These are phyloP conservation scores for Zapornia atra DNA, from an alignment of 2,113 vertebrate species.

Conservation along the genomic window DNA sequence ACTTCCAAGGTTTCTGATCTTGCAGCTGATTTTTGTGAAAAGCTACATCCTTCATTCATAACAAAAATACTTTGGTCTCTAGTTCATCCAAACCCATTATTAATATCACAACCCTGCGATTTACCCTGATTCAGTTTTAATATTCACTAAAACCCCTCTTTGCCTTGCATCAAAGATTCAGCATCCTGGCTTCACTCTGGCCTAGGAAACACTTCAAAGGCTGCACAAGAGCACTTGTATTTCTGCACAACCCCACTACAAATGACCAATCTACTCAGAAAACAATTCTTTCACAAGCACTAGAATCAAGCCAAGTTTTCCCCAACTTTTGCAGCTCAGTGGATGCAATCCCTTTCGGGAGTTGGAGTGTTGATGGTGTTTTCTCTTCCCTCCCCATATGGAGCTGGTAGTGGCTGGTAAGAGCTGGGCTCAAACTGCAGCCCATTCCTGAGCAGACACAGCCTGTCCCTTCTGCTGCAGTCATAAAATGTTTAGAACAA, in stretches of 20 bases:
- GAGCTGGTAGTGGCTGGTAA: rapidly evolving
- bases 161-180: not conserved
- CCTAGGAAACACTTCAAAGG: not conserved
- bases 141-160: not conserved
- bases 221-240: not conserved
- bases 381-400: not conserved
- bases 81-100: not conserved
- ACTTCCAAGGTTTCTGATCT: not conserved
- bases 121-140: not conserved
- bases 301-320: not conserved
- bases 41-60: not conserved
- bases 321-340: not conserved
- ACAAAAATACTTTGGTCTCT: not conserved
- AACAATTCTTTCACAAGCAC: not conserved
- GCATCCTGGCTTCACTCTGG: not conserved
- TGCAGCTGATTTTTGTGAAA: not conserved
- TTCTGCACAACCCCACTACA: not conserved
- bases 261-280: not conserved
- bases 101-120: not conserved
- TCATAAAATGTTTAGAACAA: not conserved
- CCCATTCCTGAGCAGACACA: not conserved
- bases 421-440: not conserved
- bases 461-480: not conserved
- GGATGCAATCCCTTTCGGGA: not conserved
- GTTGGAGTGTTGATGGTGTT: not conserved